phyloP scores from a whole-genome alignment of 2,797 vertebrate genomes.

The Pangasius larnaudii region DNA sequence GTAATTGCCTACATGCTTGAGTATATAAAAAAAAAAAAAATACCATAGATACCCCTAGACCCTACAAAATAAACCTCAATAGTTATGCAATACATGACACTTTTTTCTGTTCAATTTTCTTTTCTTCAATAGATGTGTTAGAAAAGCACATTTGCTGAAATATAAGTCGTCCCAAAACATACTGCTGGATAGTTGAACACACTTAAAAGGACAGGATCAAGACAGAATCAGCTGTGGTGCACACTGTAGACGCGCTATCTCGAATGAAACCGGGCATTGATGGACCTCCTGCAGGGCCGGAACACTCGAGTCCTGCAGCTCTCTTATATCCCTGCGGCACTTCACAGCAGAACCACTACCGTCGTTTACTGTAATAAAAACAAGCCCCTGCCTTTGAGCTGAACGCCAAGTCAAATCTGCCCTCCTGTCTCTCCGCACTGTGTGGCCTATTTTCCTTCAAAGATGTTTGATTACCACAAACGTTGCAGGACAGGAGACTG shows the following conservation, averaged over 20 bases:
- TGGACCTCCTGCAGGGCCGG: constrained; percentile 8
- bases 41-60: background rate
- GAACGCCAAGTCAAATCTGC: constrained; percentile 73
- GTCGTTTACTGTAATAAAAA: constrained; percentile 76
- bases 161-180: constrained; percentile 34
- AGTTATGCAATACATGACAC: constrained; percentile 3
- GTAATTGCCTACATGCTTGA: background rate
- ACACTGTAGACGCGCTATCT: constrained; percentile 3
- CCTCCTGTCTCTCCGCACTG: constrained; percentile 62
- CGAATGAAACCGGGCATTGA: constrained; percentile 1
- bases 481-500: constrained; percentile 36
- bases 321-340: constrained; percentile 16
- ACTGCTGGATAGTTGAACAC: constrained; percentile 27
- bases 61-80: background rate
- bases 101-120: constrained; percentile 23
- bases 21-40: background rate
- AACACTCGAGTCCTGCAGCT: constrained; percentile 24
- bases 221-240: constrained; percentile 10
- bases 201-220: constrained; percentile 31
- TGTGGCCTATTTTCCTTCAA: constrained; percentile 53
- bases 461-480: constrained; percentile 64
- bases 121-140: constrained; percentile 30
- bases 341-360: constrained; percentile 65
- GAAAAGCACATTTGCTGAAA: constrained; percentile 24
- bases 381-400: constrained; percentile 72